Conservation (phyloP, 1,140 invertebrate genomes). For the Ericerus pela region DNA sequence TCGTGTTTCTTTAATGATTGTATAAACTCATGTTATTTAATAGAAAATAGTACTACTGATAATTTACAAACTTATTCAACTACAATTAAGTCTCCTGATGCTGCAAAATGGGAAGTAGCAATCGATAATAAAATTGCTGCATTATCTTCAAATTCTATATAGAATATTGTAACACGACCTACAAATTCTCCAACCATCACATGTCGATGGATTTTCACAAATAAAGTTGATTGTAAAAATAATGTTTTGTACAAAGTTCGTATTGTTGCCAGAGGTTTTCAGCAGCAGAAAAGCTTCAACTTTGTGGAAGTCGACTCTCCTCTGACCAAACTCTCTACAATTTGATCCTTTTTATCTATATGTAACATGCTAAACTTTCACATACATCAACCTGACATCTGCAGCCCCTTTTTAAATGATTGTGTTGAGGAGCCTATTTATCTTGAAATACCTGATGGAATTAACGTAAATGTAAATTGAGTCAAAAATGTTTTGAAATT, state of each 20-base stretch:
- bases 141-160: slow-evolving; percentile 29
- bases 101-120: slow-evolving; percentile 26
- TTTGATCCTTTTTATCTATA: background rate
- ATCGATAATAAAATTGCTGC: slow-evolving; percentile 30
- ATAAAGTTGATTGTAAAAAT: background rate
- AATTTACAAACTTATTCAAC: background rate
- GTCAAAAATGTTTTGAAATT: too few species aligned
- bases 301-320: slow-evolving; percentile 22
- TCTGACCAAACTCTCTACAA: slow-evolving; percentile 12
- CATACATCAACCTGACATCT: too few species aligned
- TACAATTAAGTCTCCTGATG: background rate
- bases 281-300: too few species aligned
- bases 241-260: slow-evolving; percentile 21
- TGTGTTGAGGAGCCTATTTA: too few species aligned
- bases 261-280: slow-evolving; percentile 10
- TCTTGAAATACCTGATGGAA: too few species aligned
- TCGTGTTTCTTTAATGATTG: too few species aligned
- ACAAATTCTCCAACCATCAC: slow-evolving; percentile 17
- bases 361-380: too few species aligned
- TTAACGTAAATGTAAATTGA: too few species aligned
- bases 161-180: slow-evolving; percentile 27
- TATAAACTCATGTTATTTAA: too few species aligned
- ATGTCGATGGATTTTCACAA: slow-evolving; percentile 22
- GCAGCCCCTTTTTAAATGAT: background rate
- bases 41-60: background rate